Conservation (phyloP, 2,113 vertebrate genomes). For the Vanacampus margaritifer region DNA sequence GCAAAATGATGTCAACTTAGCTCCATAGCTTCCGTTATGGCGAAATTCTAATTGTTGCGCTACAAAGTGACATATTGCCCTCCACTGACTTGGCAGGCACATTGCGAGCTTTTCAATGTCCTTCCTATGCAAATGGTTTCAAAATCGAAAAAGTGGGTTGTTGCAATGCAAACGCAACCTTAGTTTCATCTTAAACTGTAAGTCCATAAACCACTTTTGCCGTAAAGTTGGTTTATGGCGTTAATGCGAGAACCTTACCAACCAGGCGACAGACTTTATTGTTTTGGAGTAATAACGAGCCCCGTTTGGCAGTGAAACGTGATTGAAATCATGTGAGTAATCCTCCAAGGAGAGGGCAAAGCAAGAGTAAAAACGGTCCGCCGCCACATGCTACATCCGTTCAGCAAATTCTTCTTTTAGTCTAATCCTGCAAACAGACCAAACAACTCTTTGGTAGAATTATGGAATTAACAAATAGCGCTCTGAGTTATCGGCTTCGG, state of each 20-base stretch:
- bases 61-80: too few species aligned
- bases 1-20: too few species aligned
- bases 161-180: too few species aligned
- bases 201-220: neutral
- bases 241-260: neutral
- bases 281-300: neutral
- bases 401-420: neutral
- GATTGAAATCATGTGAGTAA: neutral
- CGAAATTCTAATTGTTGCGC: too few species aligned
- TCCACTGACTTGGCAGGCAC: too few species aligned
- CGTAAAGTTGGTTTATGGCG: neutral
- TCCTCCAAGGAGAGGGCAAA: neutral
- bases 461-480: conserved; percentile 3
- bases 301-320: neutral
- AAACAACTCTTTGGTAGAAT: conserved; percentile 6
- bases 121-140: too few species aligned
- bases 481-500: neutral
- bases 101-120: too few species aligned
- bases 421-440: conserved; percentile 2
- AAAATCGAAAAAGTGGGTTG: too few species aligned
- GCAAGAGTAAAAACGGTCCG: neutral
- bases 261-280: neutral
- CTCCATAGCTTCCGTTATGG: too few species aligned
- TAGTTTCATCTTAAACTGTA: neutral
- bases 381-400: neutral